phyloP scores from a whole-genome alignment of 1,140 invertebrate genomes.

The Wasmannia auropunctata region DNA sequence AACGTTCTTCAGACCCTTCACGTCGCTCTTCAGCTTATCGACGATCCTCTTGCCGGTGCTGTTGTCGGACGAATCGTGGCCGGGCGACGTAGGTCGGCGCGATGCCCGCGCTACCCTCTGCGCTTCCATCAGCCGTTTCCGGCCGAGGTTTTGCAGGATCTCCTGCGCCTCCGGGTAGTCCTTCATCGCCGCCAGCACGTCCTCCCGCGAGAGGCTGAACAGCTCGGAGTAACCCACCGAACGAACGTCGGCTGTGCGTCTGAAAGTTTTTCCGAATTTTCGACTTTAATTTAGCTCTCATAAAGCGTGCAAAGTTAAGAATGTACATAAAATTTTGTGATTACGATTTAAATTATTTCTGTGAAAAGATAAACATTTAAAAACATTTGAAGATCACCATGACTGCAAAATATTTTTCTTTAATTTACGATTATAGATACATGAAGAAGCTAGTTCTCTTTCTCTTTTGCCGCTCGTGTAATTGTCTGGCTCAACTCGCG shows the following conservation, averaged over 20 bases:
- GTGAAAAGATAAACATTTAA: neutral
- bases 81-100: conserved; percentile 76
- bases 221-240: conserved; percentile 98
- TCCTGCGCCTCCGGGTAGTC: conserved; percentile 98
- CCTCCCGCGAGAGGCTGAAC: conserved; percentile 97
- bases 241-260: conserved; percentile 97
- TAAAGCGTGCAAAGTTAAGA: neutral
- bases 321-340: neutral
- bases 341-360: neutral
- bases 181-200: conserved; percentile 97
- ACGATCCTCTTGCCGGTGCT: conserved; percentile 91
- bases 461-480: neutral
- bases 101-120: conserved; percentile 78
- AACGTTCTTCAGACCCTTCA: conserved; percentile 91
- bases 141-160: conserved; percentile 94
- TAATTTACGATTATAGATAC: neutral
- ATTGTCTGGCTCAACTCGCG: neutral
- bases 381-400: too few species aligned
- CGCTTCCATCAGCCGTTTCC: conserved; percentile 94
- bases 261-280: conserved; percentile 80
- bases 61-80: conserved; percentile 87
- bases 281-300: neutral
- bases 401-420: too few species aligned
- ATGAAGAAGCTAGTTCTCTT: neutral
- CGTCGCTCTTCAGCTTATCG: conserved; percentile 92